These are phyloP conservation scores for Trachelus tabidus DNA, from an alignment of 2,888 invertebrate species.

Conservation along the genomic window DNA sequence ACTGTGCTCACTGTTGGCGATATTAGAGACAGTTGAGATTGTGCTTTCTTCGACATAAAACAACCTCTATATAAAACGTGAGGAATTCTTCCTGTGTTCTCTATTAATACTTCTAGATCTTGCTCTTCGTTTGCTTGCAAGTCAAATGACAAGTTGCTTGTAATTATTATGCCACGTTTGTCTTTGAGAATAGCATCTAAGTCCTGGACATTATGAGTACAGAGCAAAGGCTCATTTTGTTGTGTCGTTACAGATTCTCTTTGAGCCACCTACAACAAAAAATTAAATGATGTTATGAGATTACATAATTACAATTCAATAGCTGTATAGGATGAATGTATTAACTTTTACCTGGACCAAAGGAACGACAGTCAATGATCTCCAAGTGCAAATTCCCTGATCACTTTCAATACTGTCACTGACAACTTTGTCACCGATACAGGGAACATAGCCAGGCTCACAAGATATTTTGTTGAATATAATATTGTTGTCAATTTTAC, in stretches of 20 bases:
- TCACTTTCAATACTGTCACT: conserved; percentile 81
- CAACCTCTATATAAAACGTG: conserved; percentile 68
- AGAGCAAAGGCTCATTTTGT: neutral
- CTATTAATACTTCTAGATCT: conserved; percentile 67
- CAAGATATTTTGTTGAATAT: conserved; percentile 72
- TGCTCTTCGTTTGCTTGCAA: conserved; percentile 64
- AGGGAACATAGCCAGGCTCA: conserved; percentile 69
- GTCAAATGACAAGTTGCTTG: conserved; percentile 64
- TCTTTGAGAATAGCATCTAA: conserved; percentile 54
- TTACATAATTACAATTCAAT: neutral
- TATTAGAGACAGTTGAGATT: conserved; percentile 69
- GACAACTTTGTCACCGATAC: conserved; percentile 73
- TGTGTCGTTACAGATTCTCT: conserved; percentile 11
- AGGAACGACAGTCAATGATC: conserved; percentile 70
- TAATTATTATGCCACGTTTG: conserved; percentile 70
- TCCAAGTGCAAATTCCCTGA: conserved; percentile 71
- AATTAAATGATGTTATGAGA: conserved; percentile 14
- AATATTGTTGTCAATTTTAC: conserved; percentile 71
- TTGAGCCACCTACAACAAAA: conserved; percentile 24
- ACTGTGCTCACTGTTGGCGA: conserved; percentile 62
- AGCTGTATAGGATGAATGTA: neutral
- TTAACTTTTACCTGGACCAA: conserved; percentile 31
- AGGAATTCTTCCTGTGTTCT: conserved; percentile 63
- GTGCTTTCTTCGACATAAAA: conserved; percentile 68
- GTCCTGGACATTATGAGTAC: conserved; percentile 16